phyloP scores from a whole-genome alignment of 2,113 vertebrate species.

The Archocentrus centrarchus region DNA sequence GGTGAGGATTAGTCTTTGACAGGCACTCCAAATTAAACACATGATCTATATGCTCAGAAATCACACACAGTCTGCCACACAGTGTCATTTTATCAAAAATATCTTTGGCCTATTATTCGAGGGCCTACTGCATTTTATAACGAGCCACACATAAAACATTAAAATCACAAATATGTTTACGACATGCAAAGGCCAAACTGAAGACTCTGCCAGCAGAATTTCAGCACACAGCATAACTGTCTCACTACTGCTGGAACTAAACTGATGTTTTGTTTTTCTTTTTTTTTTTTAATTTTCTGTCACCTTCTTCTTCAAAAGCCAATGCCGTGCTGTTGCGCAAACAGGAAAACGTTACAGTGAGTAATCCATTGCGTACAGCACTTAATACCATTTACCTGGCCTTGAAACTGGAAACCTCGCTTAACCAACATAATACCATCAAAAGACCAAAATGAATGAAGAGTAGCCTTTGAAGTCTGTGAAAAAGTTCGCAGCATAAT shows the following conservation, averaged over 20 bases:
- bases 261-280: background rate
- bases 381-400: constrained; percentile 46
- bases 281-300: background rate
- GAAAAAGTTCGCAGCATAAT: constrained; percentile 39
- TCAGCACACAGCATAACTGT: background rate
- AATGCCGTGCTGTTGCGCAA: constrained; percentile 4
- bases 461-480: constrained; percentile 50
- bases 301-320: constrained; percentile 16
- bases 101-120: constrained; percentile 20
- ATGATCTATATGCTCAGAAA: constrained; percentile 34
- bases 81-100: constrained; percentile 31
- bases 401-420: constrained; percentile 50
- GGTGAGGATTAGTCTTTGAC: constrained; percentile 62
- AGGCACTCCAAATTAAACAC: constrained; percentile 51
- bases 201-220: background rate
- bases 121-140: constrained; percentile 3
- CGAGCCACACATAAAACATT: constrained; percentile 9
- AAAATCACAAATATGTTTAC: background rate
- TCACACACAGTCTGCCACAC: constrained; percentile 3
- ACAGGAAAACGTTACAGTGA: constrained; percentile 21
- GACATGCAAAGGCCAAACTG: background rate
- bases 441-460: constrained; percentile 48
- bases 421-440: constrained; percentile 42
- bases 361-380: constrained; percentile 24
- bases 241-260: background rate